Base-by-base conservation (phyloP, 2,888 invertebrate species). In the Drosophila suboccidentalis region DNA sequence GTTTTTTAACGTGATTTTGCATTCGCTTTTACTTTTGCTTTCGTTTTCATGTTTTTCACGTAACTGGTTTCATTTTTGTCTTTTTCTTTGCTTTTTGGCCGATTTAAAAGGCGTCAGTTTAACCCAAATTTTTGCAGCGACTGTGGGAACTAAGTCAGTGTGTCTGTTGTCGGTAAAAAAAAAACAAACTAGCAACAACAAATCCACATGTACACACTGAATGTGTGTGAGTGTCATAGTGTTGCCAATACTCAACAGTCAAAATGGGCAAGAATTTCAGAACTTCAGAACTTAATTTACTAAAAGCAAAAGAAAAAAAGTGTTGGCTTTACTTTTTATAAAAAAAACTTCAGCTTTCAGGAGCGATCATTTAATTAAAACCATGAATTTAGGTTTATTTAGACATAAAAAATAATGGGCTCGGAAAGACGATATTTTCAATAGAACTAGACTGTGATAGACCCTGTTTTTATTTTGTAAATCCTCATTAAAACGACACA, bases 61-160 rank as follows among this genome's bases (percentile, higher is more conserved):
- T n/a, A 49, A n/a, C 15, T 41, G 15, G 41, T 17, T 15, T 15
- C 13, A 29, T 34, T 60, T 38, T n/a, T 29, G 29, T 38, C 46
- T 36, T 55, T 51, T 54, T 38, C 38, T 41, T 55, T 53, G 47
- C 29, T 61, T 51, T 58, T 57, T 70, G 71, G 51, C 60, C 61
- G 67, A 65, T 69, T 80, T 76, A 63, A 57, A 63, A 68, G 60
- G 64, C 75, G 66, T 63, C 79, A 75, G 64, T 77, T 87, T 84
- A 83, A 76, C 83, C 89, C 82, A 83, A 77, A 87, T 83, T 66
- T 70, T 58, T 15, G 36, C 53, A 54, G 62, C 39, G 19, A 57
- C 64, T 89, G 74, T 83, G 82, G 78, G 78, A 83, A 83, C 89
- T 83, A 87, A 87, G 90, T 84, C 84, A 89, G 68, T 88, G 87